Evolutionary conservation across 2,888 invertebrate species (phyloP), one percentile per base, ranked within the genome.

Genomic region (Belgica antarctica): DNA sequence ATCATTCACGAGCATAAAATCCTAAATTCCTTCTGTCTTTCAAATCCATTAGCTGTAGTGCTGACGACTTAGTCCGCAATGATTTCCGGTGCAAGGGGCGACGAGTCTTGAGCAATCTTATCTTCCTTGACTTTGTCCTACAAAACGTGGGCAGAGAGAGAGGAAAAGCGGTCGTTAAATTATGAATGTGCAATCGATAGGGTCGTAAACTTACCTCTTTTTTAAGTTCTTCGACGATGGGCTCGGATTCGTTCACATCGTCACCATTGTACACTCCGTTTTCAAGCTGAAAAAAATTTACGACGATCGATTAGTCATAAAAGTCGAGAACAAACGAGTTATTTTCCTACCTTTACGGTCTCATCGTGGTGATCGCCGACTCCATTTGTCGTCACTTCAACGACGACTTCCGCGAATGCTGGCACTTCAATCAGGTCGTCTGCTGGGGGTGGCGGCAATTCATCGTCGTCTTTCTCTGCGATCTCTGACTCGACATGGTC

Each of bases 101-200:
- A 8, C 19, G 52, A 28, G 17, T 68, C 68, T 17, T 47, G 68
- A n/a, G 52, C 47, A 31, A 68, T 46, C 28, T 68, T 68, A 34
- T 68, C 68, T 22, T 12, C 25, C n/a, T n/a, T n/a, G 8, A 68
- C 68, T 68, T 68, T 68, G 25, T 68, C 68, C 68, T 68, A 68
- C 22, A 46, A 46, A 46, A 46, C 5, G 15, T 7, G 8, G 17
- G 8, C 34, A 12, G 34, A 31, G 34, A 31, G 12, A 31, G 34
- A 31, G 12, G n/a, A 59, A 59, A 59, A 27, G 2, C 25, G 27
- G n/a, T 22, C 2, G 25, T 59, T 24, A 59, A 59, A 8, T 27
- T 59, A 59, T 27, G 17, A 15, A 52, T 52, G 52, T 22, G 52
- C 2, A 52, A 12, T 7, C 3, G 15, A 12, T 41, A 52, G 22